Percentiles rank a stretch among this genome's conserved stretches.
These are phyloP conservation scores for Gobio gobio DNA, from an alignment of 2,113 vertebrate species.

Conservation along the genomic window DNA sequence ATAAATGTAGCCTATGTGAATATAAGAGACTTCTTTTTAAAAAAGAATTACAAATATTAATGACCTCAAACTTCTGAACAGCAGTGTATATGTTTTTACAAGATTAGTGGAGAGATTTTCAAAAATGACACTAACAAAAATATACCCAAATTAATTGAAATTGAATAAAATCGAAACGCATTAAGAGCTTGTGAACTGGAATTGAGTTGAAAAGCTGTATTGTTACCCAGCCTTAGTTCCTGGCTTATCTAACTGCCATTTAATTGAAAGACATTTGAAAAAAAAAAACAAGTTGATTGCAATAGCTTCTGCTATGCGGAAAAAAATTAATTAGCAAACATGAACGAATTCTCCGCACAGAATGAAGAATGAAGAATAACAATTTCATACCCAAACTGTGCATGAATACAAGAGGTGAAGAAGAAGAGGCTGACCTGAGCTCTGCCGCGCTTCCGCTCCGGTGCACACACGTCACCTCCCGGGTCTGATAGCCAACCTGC, in stretches of 20 bases:
- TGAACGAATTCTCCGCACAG: background rate
- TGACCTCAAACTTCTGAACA: background rate
- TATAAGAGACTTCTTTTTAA: background rate
- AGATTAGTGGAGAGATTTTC: background rate
- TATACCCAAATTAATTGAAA: background rate
- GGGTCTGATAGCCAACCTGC: conserved; percentile 92
- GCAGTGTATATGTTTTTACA: background rate
- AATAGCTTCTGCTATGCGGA: background rate
- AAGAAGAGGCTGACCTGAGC: conserved; percentile 80
- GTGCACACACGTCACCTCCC: conserved; percentile 87
- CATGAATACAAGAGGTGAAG: background rate
- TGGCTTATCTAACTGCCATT: background rate
- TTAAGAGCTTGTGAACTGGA: background rate
- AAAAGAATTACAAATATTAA: background rate
- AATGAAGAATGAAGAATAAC: background rate
- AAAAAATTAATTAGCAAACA: background rate
- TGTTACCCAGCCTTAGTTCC: background rate
- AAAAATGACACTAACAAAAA: no score
- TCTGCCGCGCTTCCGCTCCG: conserved; percentile 82
- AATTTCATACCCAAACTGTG: background rate
- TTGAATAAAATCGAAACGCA: background rate
- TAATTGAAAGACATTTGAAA: background rate
- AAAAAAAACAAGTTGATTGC: background rate
- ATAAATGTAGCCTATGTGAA: background rate
- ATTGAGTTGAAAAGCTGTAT: background rate